Evolutionary conservation across 2,888 invertebrate species (phyloP), one percentile per base, ranked within the genome.

Genomic region (Hetaerina titia): DNA sequence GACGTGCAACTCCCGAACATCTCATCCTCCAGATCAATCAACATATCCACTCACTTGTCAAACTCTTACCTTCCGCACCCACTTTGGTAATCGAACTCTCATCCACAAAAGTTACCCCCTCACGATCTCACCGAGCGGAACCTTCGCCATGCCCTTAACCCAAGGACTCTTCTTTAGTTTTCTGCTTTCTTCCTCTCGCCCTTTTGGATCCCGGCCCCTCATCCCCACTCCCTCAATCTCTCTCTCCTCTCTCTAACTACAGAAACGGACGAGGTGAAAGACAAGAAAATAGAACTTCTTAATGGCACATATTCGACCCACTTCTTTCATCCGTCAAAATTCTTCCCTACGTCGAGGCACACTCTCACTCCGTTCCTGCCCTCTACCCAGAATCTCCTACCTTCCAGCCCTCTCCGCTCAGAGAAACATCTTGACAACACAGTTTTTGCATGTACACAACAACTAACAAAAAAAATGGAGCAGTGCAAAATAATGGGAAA

Each of bases 21-120:
- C 90, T 90, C 90, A 64, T 90, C 64, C 64, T 22, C 19, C n/a
- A 19, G 64, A 90, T 90, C 90, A 90, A 90, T 90, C 90, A 90
- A 90, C 90, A 58, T 64, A 90, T 90, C 90, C 64, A 90, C 90
- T 64, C 63, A 25, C 90, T 63, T 90, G 90, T 31, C 90, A 90
- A 90, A 90, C 90, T 90, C 63, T 90, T 90, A 90, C 90, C 90
- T 63, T 64, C 64, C 64, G 90, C 63, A 90, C 22, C 60, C 90
- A 90, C 25, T 64, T 63, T 90, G 90, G 90, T 90, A 64, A 69
- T 69, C 63, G 63, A 63, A 63, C 63, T 63, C 63, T 19, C 63
- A 63, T 63, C 63, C 63, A 45, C 4, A 45, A 45, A 45, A 45
- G 45, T 45, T 45, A 45, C 1, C 45, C 2, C 45, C 45, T 45